Conservation (phyloP, 35 echinoderm and acorn worm species). For the Ophiothrix spiculata region DNA sequence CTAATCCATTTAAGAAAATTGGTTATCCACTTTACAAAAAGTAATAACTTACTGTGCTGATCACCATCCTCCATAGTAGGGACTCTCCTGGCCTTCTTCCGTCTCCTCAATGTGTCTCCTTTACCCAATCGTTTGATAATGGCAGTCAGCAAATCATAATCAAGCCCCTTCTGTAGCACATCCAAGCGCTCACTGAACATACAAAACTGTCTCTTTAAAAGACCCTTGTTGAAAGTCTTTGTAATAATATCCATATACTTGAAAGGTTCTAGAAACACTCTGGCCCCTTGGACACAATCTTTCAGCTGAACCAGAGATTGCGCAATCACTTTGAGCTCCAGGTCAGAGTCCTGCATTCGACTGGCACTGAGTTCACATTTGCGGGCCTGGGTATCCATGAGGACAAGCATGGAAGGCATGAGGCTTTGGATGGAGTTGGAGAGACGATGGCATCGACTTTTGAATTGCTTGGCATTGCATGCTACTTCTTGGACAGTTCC, state of each 20-base stretch:
- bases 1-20: too few species aligned
- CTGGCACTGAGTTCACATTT: background rate
- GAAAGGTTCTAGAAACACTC: background rate
- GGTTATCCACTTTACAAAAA: background rate
- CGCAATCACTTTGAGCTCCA: background rate
- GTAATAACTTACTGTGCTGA: background rate
- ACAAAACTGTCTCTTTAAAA: conserved; percentile 6
- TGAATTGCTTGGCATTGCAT: background rate
- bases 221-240: background rate
- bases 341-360: background rate
- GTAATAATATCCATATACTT: background rate
- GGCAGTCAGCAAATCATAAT: conserved; percentile 1
- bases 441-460: background rate
- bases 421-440: background rate
- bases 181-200: background rate
- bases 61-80: background rate
- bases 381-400: background rate
- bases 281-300: background rate
- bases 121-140: background rate
- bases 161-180: background rate
- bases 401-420: background rate
- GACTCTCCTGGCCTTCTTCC: background rate
- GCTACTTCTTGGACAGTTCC: background rate
- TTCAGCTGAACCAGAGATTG: background rate
- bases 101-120: background rate